Conservation (phyloP, 2,888 invertebrate genomes). For the Caenorhabditis sp. region DNA sequence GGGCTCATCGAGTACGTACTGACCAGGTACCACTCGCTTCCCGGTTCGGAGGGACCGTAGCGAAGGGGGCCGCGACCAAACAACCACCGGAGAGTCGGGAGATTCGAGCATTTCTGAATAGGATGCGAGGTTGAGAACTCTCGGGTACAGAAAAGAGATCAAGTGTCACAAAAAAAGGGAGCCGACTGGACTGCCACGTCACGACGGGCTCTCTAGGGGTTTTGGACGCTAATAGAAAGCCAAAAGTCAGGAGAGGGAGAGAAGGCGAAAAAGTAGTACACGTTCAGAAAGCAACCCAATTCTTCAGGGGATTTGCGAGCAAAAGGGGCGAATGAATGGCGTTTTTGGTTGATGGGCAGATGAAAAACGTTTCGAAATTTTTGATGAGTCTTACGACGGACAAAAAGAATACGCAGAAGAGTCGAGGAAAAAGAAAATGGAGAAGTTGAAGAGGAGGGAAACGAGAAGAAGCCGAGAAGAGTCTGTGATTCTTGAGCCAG, state of each 20-base stretch:
- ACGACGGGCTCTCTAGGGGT: slow-evolving; percentile 7
- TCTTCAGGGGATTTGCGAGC: slow-evolving; percentile 17
- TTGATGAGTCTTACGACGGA: slow-evolving; percentile 13
- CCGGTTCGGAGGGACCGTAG: slow-evolving; percentile 51
- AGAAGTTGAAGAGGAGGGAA: too few relatives aligned
- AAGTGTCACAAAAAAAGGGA: neutral
- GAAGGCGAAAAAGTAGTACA: slow-evolving; percentile 21
- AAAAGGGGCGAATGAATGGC: neutral
- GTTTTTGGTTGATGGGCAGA: slow-evolving; percentile 24
- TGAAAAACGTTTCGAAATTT: slow-evolving; percentile 15
- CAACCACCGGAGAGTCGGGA: slow-evolving; percentile 57
- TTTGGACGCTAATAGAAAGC: neutral
- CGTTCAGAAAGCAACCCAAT: slow-evolving; percentile 20
- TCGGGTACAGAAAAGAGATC: neutral
- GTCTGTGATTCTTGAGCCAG: slow-evolving; percentile 17
- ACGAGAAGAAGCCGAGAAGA: too few relatives aligned
- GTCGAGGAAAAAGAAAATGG: neutral
- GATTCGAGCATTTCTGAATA: slow-evolving; percentile 55
- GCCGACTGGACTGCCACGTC: slow-evolving; percentile 1
- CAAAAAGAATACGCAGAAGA: neutral
- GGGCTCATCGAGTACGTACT: slow-evolving; percentile 66
- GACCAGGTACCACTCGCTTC: slow-evolving; percentile 50
- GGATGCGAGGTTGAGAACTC: neutral
- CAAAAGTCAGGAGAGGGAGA: neutral
- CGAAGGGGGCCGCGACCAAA: slow-evolving; percentile 62